A percentile compares a stretch with the other conserved stretches of the same genome.
Evolutionary conservation across 2,797 vertebrate species (phyloP).

Genomic region (Lophotriccus pileatus): DNA sequence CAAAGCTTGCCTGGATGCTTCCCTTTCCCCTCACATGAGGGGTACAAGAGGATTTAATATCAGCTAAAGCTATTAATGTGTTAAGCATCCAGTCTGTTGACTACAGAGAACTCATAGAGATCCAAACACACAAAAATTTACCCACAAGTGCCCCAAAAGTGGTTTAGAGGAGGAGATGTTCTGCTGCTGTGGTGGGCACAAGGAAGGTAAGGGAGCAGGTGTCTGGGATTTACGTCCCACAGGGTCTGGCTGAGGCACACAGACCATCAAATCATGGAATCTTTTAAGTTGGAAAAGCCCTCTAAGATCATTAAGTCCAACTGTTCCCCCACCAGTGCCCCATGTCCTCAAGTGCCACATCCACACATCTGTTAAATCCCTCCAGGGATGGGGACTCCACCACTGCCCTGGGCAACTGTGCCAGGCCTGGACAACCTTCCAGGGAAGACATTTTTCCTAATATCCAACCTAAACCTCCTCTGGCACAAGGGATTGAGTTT

Average conservation of each 20-base stretch:
- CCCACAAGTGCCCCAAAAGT: background rate
- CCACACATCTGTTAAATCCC: background rate
- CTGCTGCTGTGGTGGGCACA: background rate
- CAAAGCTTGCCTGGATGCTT: background rate
- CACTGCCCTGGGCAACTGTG: background rate
- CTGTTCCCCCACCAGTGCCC: background rate
- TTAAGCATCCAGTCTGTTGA: background rate
- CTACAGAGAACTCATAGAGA: background rate
- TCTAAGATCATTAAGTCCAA: background rate
- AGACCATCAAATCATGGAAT: rapidly evolving
- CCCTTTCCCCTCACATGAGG: background rate
- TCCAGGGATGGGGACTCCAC: background rate
- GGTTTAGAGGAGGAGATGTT: background rate
- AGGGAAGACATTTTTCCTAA: background rate
- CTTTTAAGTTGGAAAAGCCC: rapidly evolving
- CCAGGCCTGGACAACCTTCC: background rate
- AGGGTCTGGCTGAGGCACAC: too few relatives aligned
- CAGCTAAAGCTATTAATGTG: background rate
- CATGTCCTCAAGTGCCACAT: background rate
- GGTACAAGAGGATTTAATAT: background rate
- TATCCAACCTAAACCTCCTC: background rate
- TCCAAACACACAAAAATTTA: background rate
- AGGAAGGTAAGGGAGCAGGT: rapidly evolving
- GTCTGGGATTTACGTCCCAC: rapidly evolving
- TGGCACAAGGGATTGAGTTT: background rate